A percentile compares a stretch with the other conserved stretches of the same genome.
Evolutionary conservation across 2,797 vertebrate species (phyloP).

Genomic region (Catamblyrhynchus diadema): DNA sequence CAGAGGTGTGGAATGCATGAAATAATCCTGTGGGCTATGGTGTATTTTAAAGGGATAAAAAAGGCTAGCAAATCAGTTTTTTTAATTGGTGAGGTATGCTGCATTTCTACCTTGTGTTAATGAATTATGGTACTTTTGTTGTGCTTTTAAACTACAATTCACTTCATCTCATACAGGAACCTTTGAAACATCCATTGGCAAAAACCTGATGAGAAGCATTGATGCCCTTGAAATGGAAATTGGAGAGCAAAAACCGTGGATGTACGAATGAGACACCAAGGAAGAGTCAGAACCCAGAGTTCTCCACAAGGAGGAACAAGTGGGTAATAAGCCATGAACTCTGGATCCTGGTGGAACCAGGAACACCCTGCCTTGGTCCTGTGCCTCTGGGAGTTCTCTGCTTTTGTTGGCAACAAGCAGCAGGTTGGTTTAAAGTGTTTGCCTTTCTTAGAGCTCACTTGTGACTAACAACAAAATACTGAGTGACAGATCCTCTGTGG

Average conservation of each 20-base stretch:
- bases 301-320: not conserved
- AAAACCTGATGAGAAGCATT: not conserved
- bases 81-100: not conserved
- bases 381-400: not conserved
- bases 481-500: not conserved
- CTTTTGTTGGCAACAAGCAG: not conserved
- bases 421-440: not conserved
- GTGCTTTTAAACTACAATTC: not conserved
- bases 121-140: not conserved
- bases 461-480: not conserved
- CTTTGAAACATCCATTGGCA: not conserved
- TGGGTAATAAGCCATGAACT: not conserved
- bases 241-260: not conserved
- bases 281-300: not conserved
- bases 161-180: not conserved
- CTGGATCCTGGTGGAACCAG: not conserved
- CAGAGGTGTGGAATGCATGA: not conserved
- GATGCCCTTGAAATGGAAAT: not conserved
- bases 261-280: not conserved
- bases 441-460: not conserved
- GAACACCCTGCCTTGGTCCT: not conserved
- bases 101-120: not conserved
- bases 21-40: not conserved
- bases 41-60: not conserved
- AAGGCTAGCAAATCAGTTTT: not conserved